Conservation (phyloP, 2,113 vertebrate genomes). For the Odocoileus virginianus region DNA sequence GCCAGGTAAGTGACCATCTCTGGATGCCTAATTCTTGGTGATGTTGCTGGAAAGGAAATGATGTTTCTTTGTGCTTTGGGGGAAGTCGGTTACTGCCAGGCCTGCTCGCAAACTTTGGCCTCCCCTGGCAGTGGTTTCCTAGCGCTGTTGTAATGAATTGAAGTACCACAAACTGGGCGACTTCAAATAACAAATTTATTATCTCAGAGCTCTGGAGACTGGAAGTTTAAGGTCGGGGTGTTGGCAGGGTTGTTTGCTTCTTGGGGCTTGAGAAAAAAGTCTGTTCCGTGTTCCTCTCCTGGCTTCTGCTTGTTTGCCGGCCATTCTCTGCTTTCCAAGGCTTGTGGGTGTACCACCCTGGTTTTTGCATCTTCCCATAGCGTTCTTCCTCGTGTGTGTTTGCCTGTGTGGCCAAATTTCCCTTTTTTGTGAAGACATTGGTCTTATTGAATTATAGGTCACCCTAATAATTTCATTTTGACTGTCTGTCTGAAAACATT, state of each 20-base stretch:
- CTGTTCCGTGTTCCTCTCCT: neutral
- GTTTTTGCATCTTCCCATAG: neutral
- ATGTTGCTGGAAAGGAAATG: neutral
- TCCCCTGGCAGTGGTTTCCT: neutral
- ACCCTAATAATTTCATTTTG: neutral
- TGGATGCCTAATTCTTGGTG: neutral
- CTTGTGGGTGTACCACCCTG: neutral
- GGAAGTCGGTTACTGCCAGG: too few species aligned
- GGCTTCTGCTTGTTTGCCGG: accelerated
- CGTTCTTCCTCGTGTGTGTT: accelerated
- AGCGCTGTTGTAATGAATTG: neutral
- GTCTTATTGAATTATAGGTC: neutral
- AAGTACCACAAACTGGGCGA: neutral
- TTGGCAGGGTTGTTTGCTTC: neutral
- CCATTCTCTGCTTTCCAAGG: too few species aligned
- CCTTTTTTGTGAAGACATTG: neutral
- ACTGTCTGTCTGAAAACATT: neutral
- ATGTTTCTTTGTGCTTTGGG: neutral
- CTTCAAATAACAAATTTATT: neutral
- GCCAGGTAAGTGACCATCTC: neutral
- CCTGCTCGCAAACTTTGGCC: neutral
- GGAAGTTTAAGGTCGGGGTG: neutral
- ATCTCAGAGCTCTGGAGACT: neutral
- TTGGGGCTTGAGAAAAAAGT: neutral
- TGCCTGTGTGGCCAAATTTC: neutral